phyloP scores from a whole-genome alignment of 2,888 invertebrate genomes.

The Mesorhabditis spiculigera region DNA sequence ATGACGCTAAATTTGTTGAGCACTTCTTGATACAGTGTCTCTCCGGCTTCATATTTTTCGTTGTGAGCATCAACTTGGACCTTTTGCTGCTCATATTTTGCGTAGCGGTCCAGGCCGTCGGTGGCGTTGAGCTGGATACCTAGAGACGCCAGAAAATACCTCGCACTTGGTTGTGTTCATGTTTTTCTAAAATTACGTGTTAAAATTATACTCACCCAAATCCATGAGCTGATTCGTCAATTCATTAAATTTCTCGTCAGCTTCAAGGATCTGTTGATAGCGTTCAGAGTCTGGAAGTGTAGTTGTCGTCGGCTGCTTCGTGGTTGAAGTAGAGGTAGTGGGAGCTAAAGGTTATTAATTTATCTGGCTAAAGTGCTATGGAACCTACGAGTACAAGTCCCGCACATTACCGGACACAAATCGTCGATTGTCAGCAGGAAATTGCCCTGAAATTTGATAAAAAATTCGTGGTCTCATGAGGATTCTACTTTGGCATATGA shows the following conservation, averaged over 20 bases:
- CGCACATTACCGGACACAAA: too few species aligned
- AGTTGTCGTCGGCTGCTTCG: neutral
- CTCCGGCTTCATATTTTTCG: slow-evolving; percentile 15
- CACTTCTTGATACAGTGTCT: slow-evolving; percentile 20
- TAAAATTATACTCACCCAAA: too few species aligned
- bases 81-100: slow-evolving; percentile 17
- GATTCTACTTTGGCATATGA: too few species aligned
- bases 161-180: too few species aligned
- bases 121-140: slow-evolving; percentile 15
- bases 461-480: too few species aligned
- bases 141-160: slow-evolving; percentile 4
- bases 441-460: too few species aligned
- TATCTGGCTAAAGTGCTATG: too few species aligned
- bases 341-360: too few species aligned
- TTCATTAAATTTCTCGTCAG: neutral
- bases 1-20: slow-evolving; percentile 24
- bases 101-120: slow-evolving; percentile 19
- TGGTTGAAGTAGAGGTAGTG: neutral
- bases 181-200: too few species aligned
- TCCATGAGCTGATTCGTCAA: too few species aligned
- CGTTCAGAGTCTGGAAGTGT: neutral
- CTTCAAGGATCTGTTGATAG: neutral
- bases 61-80: slow-evolving; percentile 26
- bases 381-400: too few species aligned
- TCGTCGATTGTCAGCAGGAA: too few species aligned